Conservation (phyloP, 1,140 invertebrate species). For the Daktulosphaira vitifoliae region DNA sequence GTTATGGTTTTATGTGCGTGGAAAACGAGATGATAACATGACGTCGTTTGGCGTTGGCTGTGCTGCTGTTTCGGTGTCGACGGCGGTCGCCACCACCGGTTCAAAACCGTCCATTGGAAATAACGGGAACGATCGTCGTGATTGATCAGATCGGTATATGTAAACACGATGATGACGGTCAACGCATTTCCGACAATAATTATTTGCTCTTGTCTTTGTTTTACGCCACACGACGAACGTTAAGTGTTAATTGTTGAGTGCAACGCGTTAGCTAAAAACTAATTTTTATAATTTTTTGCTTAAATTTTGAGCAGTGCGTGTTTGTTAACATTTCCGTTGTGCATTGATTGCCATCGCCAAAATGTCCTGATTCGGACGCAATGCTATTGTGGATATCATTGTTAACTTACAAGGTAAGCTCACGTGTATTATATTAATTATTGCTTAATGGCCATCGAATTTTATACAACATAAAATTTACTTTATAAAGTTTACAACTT, state of each 20-base stretch:
- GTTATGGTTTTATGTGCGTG: neutral
- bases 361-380: too few relatives aligned
- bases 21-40: constrained; percentile 2
- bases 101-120: neutral
- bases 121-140: constrained; percentile 1
- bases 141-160: constrained; percentile 13
- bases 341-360: too few relatives aligned
- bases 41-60: neutral
- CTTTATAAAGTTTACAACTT: too few relatives aligned
- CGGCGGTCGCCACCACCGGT: neutral
- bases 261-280: neutral
- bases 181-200: neutral
- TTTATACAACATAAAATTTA: too few relatives aligned
- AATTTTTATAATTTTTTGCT: too few relatives aligned
- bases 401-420: too few relatives aligned
- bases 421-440: too few relatives aligned
- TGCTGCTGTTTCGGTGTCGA: neutral
- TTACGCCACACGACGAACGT: neutral
- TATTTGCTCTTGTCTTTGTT: constrained; percentile 7
- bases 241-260: neutral
- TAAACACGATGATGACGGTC: constrained; percentile 17
- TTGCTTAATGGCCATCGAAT: too few relatives aligned
- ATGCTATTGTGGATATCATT: too few relatives aligned
- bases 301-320: too few relatives aligned
- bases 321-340: too few relatives aligned